A percentile compares a stretch with the other conserved stretches of the same genome.
Conservation (phyloP, 2,113 vertebrate species). For the Tympanuchus pallidicinctus region DNA sequence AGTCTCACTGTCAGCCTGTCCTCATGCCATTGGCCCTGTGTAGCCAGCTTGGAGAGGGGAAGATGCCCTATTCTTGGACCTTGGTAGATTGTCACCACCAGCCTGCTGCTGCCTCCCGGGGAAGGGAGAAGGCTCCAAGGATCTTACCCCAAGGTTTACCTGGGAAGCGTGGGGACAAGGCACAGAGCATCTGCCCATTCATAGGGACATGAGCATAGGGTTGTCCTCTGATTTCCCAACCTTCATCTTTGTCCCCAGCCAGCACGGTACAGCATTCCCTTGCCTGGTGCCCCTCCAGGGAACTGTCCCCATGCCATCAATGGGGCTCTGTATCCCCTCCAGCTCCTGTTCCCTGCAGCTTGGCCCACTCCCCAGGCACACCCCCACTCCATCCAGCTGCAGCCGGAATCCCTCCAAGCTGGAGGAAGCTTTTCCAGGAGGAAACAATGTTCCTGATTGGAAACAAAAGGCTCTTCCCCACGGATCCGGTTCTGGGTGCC, state of each 20-base stretch:
- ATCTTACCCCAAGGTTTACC: background rate
- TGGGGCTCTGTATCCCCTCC: background rate
- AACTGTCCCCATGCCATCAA: background rate
- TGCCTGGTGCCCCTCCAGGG: background rate
- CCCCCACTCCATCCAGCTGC: background rate
- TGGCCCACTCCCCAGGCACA: background rate
- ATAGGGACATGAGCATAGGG: accelerated
- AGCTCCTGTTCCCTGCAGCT: background rate
- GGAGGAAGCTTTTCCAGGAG: slow-evolving; percentile 46
- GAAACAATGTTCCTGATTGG: slow-evolving; percentile 47
- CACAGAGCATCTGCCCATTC: accelerated
- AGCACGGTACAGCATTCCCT: background rate
- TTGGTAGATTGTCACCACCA: background rate
- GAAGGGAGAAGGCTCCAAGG: background rate
- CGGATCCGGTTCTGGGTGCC: background rate
- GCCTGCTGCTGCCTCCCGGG: background rate
- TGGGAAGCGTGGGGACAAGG: background rate
- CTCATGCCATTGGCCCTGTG: accelerated
- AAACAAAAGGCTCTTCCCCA: slow-evolving; percentile 28
- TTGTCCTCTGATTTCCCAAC: background rate
- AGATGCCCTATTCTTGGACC: background rate
- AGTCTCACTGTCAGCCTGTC: accelerated
- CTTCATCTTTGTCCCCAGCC: background rate
- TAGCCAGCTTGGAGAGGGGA: background rate
- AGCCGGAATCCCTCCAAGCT: slow-evolving; percentile 19